phyloP scores from a whole-genome alignment of 2,113 vertebrate species.

The Antidorcas marsupialis region DNA sequence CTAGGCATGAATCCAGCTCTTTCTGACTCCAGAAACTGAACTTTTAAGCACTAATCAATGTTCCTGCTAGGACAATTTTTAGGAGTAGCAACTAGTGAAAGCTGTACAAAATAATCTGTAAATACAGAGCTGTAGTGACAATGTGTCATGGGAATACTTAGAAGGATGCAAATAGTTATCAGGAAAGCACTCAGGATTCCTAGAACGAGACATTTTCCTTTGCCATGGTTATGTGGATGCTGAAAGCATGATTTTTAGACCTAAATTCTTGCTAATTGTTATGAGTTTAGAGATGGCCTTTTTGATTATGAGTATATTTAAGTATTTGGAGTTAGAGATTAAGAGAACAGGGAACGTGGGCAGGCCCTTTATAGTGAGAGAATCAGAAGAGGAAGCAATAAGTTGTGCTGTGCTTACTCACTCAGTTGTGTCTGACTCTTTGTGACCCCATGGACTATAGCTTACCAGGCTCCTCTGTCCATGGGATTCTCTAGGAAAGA shows the following conservation, averaged over 20 bases:
- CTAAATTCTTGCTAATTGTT: not conserved
- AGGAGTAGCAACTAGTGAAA: not conserved
- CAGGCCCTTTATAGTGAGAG: not conserved
- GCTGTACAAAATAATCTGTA: not conserved
- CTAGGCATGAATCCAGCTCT: not conserved
- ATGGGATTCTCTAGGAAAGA: not conserved
- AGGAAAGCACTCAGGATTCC: not conserved
- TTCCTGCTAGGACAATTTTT: not conserved
- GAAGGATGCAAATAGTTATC: not conserved
- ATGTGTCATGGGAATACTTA: not conserved
- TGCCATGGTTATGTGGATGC: not conserved
- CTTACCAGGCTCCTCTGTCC: not conserved
- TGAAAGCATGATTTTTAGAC: not conserved
- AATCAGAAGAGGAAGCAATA: not conserved
- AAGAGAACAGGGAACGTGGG: not conserved
- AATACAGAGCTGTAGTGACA: not conserved
- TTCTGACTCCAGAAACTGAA: not conserved
- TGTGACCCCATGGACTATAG: not conserved
- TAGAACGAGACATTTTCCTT: not conserved
- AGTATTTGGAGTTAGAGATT: not conserved
- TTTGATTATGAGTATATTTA: not conserved
- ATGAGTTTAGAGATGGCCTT: not conserved
- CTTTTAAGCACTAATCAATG: not conserved
- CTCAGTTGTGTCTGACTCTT: not conserved
- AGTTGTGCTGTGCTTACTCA: not conserved